Conservation (phyloP, 2,888 invertebrate genomes). For the Rhabditoides inermis region DNA sequence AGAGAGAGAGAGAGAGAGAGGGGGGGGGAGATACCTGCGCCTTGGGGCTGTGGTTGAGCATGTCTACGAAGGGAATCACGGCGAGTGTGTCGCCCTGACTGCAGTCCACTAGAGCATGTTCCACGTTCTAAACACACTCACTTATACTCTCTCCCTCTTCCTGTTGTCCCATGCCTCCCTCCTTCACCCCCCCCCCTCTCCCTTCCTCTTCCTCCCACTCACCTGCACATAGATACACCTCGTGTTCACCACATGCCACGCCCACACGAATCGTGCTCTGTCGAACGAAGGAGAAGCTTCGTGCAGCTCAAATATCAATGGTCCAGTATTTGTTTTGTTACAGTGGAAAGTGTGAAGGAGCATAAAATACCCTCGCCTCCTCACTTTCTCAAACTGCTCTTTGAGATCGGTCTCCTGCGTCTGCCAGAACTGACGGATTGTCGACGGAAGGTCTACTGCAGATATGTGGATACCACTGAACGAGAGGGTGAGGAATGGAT, state of each 20-base stretch:
- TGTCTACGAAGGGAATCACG: slow-evolving; percentile 47
- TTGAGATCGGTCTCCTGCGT: slow-evolving; percentile 32
- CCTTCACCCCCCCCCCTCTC: too few species aligned
- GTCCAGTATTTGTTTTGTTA: too few species aligned
- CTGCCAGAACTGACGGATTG: slow-evolving; percentile 20
- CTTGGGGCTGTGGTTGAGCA: slow-evolving; percentile 45
- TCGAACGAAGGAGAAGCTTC: slow-evolving; percentile 14
- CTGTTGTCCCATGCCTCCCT: too few species aligned
- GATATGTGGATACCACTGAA: too few species aligned
- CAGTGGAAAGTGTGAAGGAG: too few species aligned
- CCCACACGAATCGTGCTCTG: slow-evolving; percentile 28
- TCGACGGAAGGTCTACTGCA: too few species aligned
- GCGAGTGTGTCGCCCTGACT: slow-evolving; percentile 47
- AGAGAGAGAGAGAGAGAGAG: too few species aligned
- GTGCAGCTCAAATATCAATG: too few species aligned
- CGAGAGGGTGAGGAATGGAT: too few species aligned
- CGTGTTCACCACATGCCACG: slow-evolving; percentile 51
- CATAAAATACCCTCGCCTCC: too few species aligned
- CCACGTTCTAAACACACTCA: background rate
- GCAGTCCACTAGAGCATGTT: too few species aligned
- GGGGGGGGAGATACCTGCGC: slow-evolving; percentile 17
- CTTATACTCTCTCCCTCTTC: background rate
- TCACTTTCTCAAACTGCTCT: too few species aligned
- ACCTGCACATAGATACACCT: slow-evolving; percentile 22
- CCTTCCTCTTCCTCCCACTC: slow-evolving; percentile 1